Evolutionary conservation across 2,797 vertebrate species (phyloP), one percentile per base, ranked within the genome.

Genomic region (Pangasius mekongensis): DNA sequence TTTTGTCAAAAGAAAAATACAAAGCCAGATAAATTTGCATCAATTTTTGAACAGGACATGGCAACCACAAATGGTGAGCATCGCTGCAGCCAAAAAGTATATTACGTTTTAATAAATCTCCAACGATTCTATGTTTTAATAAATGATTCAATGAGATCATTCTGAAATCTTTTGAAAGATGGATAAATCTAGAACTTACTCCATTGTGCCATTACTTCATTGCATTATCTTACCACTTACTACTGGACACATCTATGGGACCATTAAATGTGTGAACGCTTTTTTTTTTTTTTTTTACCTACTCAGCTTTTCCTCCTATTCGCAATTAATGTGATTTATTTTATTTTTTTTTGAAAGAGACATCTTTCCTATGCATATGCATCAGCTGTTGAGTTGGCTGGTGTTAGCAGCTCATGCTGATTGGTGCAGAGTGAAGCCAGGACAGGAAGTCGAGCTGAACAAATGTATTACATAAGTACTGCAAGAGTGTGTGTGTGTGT

Each of bases 391-490:
- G 24, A 39, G 77, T 18, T 81, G 83, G 60, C 87, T 89, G 62
- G 77, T 88, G 47, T 85, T 47, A 43, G 62, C 20, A 85, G 67
- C 62, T 56, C 36, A 33, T 39, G 56, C 69, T 87, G 85, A 83
- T 89, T 85, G 73, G 86, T 87, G 84, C 83, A 90, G 78, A 62
- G 73, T 80, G 82, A 90, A 86, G 88, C 87, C 89, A 73, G 88
- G 16, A 58, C 85, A 90, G 90, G 91, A 93, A 93, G 77, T 82
- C 84, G 60, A 92, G 89, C 89, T 88, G 30, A 90, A 91, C 73
- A 89, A 92, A 93, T 90, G 87, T 80, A 77, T 94, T 93, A 91
- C 86, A 89, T 94, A 94, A 94, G 88, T 33, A 62, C 83, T 86
- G 91, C 30, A 36, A 74, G 47, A 54, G 47, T 82, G 82, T 86